These are phyloP conservation scores for Siniperca undulata DNA, from an alignment of 2,797 vertebrate genomes.

Conservation along the genomic window DNA sequence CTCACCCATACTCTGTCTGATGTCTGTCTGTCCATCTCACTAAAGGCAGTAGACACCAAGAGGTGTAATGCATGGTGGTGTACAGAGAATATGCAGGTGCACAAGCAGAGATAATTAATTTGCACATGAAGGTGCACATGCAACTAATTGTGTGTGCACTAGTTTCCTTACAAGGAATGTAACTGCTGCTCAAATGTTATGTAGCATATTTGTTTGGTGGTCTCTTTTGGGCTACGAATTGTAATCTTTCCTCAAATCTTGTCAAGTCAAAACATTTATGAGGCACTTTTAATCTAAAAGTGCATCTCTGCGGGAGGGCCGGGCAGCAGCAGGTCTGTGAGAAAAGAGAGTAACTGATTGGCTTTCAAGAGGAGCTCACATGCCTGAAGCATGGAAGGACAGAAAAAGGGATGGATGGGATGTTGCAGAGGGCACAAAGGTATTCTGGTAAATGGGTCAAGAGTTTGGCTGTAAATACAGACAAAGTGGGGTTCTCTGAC, in stretches of 20 bases:
- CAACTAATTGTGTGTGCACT: not conserved
- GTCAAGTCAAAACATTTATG: constrained; percentile 11
- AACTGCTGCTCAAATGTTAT: not conserved
- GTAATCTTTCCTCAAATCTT: constrained; percentile 6
- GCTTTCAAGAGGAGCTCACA: constrained; percentile 11
- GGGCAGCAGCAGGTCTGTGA: constrained; percentile 12
- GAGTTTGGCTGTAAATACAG: constrained; percentile 45
- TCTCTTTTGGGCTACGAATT: not conserved
- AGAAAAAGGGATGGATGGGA: constrained; percentile 24
- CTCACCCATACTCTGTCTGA: constrained; percentile 29
- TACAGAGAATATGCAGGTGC: constrained; percentile 13
- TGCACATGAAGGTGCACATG: not conserved
- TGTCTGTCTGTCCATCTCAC: constrained; percentile 26
- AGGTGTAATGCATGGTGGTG: constrained; percentile 3
- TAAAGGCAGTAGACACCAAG: constrained; percentile 1
- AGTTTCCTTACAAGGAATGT: not conserved
- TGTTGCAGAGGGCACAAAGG: constrained; percentile 23
- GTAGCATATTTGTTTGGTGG: not conserved
- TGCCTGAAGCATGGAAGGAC: constrained; percentile 3
- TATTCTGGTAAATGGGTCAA: constrained; percentile 48
- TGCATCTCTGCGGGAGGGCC: not conserved
- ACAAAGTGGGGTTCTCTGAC: constrained; percentile 23
- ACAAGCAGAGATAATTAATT: constrained; percentile 1
- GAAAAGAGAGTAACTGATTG: constrained; percentile 16
- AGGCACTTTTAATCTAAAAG: not conserved